Evolutionary conservation across 2,888 invertebrate species (phyloP), one percentile per base, ranked within the genome.

Genomic region (Lydus trimaculatus): DNA sequence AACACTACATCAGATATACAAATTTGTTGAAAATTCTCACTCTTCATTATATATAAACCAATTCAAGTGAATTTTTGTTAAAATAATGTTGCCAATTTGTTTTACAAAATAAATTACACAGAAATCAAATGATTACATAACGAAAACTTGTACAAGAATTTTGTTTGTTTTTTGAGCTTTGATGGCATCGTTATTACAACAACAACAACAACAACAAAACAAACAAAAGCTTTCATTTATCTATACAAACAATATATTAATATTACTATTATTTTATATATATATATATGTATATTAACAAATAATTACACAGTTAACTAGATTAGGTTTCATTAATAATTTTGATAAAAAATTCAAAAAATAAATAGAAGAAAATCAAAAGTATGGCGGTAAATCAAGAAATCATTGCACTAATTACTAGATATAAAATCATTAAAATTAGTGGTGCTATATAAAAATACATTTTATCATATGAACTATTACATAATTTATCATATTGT

Each of bases 381-480:
- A 84, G 77, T 58, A 84, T 86, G 84, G 88, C 89, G 82, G 89
- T 89, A 81, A 86, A 89, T 90, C 90, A 90, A 85, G 90, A 90
- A 78, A 88, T 81, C 84, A 87, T 86, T 17, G 88, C 88, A 78
- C 88, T 87, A 77, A 91, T 83, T 76, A 90, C 84, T 85, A 89
- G 86, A 88, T 89, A 91, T 43, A 90, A 83, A 75, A 89, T 84
- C 75, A 87, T 89, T 71, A 89, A 84, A 60, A 88, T 85, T 74
- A 91, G 81, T 48, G 90, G 90, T 72, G 88, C 86, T n/a, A 89
- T 84, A 72, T 89, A 87, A 72, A 89, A 88, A 73, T 90, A 86
- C 76, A 87, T 85, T 74, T 90, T 90, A 82, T 88, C 87, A 82
- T 89, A 88, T 71, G 89, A 88, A 70, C 88, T 87, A 81, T 89